Evolutionary conservation across 2,888 invertebrate species (phyloP).

Genomic region (Trichacis sp.): DNA sequence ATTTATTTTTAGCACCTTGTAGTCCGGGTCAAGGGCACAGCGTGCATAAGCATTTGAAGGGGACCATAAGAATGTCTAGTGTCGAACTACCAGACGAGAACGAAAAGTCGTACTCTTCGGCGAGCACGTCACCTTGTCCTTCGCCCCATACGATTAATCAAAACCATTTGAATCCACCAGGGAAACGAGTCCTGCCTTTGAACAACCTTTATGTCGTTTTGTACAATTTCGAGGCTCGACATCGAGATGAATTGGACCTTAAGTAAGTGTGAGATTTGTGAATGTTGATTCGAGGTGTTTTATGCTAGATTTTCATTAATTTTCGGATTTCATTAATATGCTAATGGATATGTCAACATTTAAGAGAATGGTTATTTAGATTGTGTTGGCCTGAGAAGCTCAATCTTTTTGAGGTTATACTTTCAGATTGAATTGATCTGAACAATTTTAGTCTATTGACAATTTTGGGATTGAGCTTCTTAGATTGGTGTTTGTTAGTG

Average conservation of each 20-base stretch:
- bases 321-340: no score
- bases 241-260: constrained; percentile 92
- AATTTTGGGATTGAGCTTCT: no score
- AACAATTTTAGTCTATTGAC: no score
- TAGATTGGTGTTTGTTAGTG: no score
- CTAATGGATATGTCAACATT: no score
- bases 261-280: constrained; percentile 72
- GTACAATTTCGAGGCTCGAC: constrained; percentile 94
- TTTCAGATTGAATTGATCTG: no score
- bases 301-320: no score
- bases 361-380: no score
- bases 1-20: constrained; percentile 73
- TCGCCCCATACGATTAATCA: constrained; percentile 76
- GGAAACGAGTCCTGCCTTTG: constrained; percentile 75
- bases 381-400: no score
- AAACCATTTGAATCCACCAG: constrained; percentile 60
- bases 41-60: constrained; percentile 77
- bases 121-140: constrained; percentile 93
- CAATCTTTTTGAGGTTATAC: no score
- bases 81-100: constrained; percentile 92
- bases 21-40: constrained; percentile 82
- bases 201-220: constrained; percentile 94
- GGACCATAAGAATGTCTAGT: constrained; percentile 91
- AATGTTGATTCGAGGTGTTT: not conserved
- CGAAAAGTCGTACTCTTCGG: constrained; percentile 90